Evolutionary conservation across 2,113 vertebrate species (phyloP), one percentile per base, ranked within the genome.

Genomic region (Oncorhynchus gorbuscha): DNA sequence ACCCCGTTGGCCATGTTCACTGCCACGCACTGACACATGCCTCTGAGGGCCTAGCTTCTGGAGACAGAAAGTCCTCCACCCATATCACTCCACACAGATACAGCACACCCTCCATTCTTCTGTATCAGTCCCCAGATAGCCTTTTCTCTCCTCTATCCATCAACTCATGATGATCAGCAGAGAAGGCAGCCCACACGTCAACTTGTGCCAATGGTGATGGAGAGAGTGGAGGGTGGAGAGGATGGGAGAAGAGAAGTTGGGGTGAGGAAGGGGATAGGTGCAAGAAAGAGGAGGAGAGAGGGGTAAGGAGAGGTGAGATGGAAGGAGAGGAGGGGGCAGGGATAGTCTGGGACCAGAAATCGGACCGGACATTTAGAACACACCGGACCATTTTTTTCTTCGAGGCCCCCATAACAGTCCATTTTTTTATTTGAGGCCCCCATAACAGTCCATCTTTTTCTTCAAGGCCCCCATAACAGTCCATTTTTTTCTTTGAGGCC

Each of bases 11-110:
- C 66, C 67, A 18, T 3, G 69, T 67, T 66, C 68, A 61, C 51
- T 51, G 51, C 61, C 73, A 58, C 66, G 26, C 62, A 72, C 69
- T 75, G 75, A 76, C 76, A 77, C 71, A 76, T 79, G 75, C 74
- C 73, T 59, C 35, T 81, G 18, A 7, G 20, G 24, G 64, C 22
- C 64, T 26, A 66, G 8, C 65, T 62, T 62, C 59, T 20, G 18
- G 69, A 82, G 75, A 77, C 71, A 73, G 83, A 67, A 45, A 65
- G 76, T 74, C 75, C 55, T 58, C 67, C 64, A 32, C 58, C 48
- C 73, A 74, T 28, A 69, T 83, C 83, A 71, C 28, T 58, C 32
- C 66, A 78, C 76, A 35, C 20, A 45, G 28, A 77, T 76, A 9
- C 35, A 39, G 35, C 78, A 65, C 39, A 59, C 18, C 24, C 39